These are phyloP conservation scores for Cygnus buccinator DNA, from an alignment of 2,113 vertebrate genomes.

Conservation along the genomic window DNA sequence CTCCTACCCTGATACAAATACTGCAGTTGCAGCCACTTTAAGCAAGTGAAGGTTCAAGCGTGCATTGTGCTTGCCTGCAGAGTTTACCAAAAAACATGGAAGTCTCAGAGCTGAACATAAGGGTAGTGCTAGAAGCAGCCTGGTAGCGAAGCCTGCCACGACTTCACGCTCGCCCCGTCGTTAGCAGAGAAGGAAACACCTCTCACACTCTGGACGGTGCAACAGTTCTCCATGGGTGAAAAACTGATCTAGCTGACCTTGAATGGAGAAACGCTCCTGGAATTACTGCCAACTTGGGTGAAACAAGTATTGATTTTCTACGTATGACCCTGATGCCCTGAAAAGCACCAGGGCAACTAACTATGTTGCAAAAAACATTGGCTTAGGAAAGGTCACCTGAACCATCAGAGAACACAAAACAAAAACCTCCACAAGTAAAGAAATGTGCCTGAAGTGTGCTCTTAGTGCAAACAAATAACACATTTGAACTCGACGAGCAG, in stretches of 20 bases:
- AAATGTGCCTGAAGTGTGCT: not conserved
- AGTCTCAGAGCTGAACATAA: not conserved
- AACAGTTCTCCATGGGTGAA: not conserved
- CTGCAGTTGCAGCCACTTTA: not conserved
- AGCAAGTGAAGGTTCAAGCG: not conserved
- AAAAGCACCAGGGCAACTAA: not conserved
- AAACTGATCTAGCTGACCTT: not conserved
- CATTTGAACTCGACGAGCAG: not conserved
- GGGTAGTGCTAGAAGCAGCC: too few relatives aligned
- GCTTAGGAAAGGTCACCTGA: not conserved
- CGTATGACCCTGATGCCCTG: not conserved
- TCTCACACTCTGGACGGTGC: not conserved
- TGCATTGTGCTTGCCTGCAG: fast-evolving
- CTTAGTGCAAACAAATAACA: not conserved
- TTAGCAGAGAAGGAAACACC: not conserved
- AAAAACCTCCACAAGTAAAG: not conserved
- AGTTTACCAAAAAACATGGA: not conserved
- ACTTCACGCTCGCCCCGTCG: not conserved
- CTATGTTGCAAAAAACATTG: not conserved
- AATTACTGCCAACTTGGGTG: not conserved
- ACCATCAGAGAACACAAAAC: not conserved
- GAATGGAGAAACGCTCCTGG: not conserved
- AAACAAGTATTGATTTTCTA: not conserved
- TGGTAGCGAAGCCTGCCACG: not conserved
- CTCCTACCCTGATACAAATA: fast-evolving